phyloP scores from a whole-genome alignment of 2,797 vertebrate genomes.

The Dromococcyx pavoninus region DNA sequence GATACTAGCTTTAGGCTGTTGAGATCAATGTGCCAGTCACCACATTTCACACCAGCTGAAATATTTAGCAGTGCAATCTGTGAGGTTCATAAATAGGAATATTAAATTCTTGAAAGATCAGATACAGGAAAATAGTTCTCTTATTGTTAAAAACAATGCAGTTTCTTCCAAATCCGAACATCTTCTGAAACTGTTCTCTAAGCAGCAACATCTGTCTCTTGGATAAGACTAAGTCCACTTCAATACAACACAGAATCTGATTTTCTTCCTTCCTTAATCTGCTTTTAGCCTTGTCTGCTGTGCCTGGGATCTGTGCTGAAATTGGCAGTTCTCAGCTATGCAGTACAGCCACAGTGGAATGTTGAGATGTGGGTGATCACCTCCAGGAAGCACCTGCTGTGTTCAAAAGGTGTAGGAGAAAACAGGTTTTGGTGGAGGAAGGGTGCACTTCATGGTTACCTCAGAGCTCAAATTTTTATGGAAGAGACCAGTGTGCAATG shows the following conservation, averaged over 20 bases:
- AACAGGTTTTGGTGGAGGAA: background rate
- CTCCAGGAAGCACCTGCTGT: background rate
- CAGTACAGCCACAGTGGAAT: background rate
- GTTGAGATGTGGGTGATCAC: background rate
- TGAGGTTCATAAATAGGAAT: background rate
- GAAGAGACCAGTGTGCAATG: background rate
- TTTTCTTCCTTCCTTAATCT: background rate
- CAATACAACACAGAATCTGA: background rate
- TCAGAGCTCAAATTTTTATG: background rate
- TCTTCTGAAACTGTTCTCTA: background rate
- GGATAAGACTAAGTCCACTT: background rate
- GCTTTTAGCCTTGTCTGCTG: background rate
- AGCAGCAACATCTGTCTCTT: background rate
- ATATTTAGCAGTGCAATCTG: background rate
- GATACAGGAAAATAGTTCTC: background rate
- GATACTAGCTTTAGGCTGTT: background rate
- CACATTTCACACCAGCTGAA: background rate
- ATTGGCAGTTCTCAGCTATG: background rate
- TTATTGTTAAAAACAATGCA: background rate
- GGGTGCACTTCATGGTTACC: background rate
- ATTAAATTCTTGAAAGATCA: background rate
- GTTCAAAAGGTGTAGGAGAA: background rate
- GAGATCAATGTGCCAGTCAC: background rate
- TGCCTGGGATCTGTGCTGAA: background rate
- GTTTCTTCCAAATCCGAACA: background rate